phyloP scores from a whole-genome alignment of 2,888 invertebrate genomes.

The Zygogramma bicolorata region DNA sequence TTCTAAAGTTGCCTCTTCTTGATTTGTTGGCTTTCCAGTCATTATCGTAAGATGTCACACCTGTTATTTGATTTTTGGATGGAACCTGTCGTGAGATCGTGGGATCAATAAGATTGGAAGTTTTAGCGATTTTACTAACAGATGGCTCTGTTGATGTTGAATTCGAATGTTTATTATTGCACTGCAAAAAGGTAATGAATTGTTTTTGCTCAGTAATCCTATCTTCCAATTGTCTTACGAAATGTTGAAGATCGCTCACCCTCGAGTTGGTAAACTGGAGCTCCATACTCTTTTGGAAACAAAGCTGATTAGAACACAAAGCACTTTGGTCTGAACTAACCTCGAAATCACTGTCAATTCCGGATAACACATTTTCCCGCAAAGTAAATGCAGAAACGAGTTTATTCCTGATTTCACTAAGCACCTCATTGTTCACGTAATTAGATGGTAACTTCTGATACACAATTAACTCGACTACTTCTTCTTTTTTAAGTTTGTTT shows the following conservation, averaged over 20 bases:
- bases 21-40: too few relatives aligned
- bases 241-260: slow-evolving; percentile 7
- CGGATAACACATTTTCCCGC: background rate
- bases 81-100: slow-evolving; percentile 8
- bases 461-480: background rate
- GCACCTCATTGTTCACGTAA: slow-evolving; percentile 7
- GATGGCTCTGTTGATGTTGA: slow-evolving; percentile 1
- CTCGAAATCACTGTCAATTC: background rate
- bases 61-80: background rate
- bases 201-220: slow-evolving; percentile 13
- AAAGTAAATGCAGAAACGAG: background rate
- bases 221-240: background rate
- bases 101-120: background rate
- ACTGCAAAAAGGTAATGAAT: background rate
- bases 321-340: background rate
- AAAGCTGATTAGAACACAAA: background rate
- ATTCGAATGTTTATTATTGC: background rate
- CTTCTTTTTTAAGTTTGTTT: too few relatives aligned
- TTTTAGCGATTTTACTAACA: background rate
- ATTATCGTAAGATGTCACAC: slow-evolving; percentile 1
- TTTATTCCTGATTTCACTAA: too few relatives aligned
- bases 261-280: slow-evolving; percentile 10
- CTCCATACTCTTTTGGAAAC: background rate
- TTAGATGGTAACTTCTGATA: background rate
- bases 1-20: slow-evolving; percentile 5